phyloP scores from a whole-genome alignment of 1,140 invertebrate species.

The Trialeurodes vaporariorum region DNA sequence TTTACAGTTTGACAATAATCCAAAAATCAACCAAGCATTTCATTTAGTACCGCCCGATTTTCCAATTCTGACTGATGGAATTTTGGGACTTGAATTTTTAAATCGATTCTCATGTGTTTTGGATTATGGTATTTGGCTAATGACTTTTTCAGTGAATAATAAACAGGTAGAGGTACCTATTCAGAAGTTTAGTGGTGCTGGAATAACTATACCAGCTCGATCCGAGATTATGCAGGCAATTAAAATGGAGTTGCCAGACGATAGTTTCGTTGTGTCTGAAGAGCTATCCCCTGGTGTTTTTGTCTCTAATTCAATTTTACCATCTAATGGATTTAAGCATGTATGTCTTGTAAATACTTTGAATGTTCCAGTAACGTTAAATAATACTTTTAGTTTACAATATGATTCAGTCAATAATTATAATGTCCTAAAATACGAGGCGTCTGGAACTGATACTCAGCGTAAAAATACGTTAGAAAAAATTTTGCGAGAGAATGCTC shows the following conservation, averaged over 20 bases:
- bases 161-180: too few relatives aligned
- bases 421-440: neutral
- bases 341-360: neutral
- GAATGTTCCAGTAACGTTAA: neutral
- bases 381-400: neutral
- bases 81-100: neutral
- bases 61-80: neutral
- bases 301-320: neutral
- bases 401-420: neutral
- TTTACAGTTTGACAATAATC: too few relatives aligned
- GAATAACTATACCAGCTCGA: too few relatives aligned
- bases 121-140: neutral
- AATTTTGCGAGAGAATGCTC: neutral
- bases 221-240: neutral
- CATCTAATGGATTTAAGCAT: neutral
- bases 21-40: too few relatives aligned
- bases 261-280: neutral
- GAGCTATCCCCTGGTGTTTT: neutral
- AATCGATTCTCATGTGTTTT: neutral
- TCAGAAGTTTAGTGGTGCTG: too few relatives aligned
- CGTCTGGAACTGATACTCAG: too few relatives aligned
- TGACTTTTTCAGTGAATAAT: too few relatives aligned
- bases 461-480: neutral
- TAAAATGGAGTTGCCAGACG: neutral
- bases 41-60: too few relatives aligned